phyloP scores from a whole-genome alignment of 2,113 vertebrate genomes.

The Protomyctophum bolini region DNA sequence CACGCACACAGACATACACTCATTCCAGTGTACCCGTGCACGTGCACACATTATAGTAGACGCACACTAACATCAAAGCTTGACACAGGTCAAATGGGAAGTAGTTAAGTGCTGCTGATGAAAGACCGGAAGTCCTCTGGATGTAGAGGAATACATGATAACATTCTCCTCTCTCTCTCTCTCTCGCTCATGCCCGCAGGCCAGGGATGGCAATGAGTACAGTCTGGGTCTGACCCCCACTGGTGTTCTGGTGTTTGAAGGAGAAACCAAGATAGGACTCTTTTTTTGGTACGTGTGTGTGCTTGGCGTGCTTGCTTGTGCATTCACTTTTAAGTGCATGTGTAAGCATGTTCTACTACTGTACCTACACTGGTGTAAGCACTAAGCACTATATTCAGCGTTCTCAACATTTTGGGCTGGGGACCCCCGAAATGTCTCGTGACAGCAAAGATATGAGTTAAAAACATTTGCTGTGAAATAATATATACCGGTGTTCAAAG shows the following conservation, averaged over 20 bases:
- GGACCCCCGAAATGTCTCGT: no score
- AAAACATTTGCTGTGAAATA: no score
- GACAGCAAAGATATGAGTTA: no score
- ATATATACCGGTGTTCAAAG: neutral
- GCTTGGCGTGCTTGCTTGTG: neutral
- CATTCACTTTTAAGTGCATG: neutral
- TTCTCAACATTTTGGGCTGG: no score
- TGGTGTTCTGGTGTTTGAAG: conserved; percentile 98
- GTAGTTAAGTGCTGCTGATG: neutral
- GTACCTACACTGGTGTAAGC: no score
- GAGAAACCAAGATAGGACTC: conserved; percentile 96
- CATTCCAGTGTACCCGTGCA: neutral
- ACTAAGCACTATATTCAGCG: no score
- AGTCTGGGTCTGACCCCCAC: conserved; percentile 96
- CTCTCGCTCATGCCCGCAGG: conserved; percentile 73
- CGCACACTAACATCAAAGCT: neutral
- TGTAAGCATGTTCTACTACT: no score
- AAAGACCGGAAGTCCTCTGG: conserved; percentile 1
- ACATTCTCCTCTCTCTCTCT: neutral
- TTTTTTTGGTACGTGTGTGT: conserved; percentile 91
- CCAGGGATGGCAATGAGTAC: conserved; percentile 97
- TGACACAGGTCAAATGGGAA: neutral
- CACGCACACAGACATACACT: neutral
- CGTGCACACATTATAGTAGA: neutral
- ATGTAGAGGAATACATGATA: conserved; percentile 1